These are phyloP conservation scores for Chrysogorgia sp. DNA, from an alignment of 92 coral and sea anemone genomes.

Conservation along the genomic window DNA sequence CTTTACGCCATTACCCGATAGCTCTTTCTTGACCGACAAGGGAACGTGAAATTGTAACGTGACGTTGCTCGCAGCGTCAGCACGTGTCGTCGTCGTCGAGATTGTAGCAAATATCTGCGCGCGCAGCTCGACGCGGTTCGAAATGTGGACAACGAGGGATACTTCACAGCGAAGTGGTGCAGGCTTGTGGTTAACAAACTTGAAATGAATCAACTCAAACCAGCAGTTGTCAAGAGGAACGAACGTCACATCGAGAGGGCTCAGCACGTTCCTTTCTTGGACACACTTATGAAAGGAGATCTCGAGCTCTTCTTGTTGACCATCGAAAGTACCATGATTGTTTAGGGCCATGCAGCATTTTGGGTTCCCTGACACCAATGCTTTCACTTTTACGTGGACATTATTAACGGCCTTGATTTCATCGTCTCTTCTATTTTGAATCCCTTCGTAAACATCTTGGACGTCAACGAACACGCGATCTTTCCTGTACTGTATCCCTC, in stretches of 20 bases:
- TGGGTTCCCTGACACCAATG: conserved; percentile 27
- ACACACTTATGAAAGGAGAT: conserved; percentile 27
- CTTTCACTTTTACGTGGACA: conserved; percentile 1
- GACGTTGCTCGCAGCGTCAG: conserved; percentile 5
- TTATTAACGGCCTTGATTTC: background rate
- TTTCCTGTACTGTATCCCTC: conserved; percentile 18
- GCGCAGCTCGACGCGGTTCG: background rate
- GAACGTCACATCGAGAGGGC: background rate
- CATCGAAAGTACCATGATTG: background rate
- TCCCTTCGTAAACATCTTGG: background rate
- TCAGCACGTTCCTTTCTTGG: background rate
- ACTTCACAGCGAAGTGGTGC: conserved; percentile 35
- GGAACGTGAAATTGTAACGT: conserved; percentile 10
- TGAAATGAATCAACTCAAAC: conserved; percentile 19
- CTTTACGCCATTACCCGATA: background rate
- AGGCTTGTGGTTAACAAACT: conserved; percentile 3
- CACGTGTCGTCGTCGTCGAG: background rate
- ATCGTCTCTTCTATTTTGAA: background rate
- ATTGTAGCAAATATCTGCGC: conserved; percentile 13
- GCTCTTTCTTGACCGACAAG: background rate
- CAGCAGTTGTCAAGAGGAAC: conserved; percentile 29
- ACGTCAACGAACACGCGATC: conserved; percentile 11
- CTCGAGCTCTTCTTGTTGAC: background rate
- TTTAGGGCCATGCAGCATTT: conserved; percentile 13
- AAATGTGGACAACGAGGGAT: background rate